Percentiles rank a stretch among this genome's conserved stretches.
These are phyloP conservation scores for Bathynomus jamesi DNA, from an alignment of 1,140 invertebrate genomes.

Conservation along the genomic window DNA sequence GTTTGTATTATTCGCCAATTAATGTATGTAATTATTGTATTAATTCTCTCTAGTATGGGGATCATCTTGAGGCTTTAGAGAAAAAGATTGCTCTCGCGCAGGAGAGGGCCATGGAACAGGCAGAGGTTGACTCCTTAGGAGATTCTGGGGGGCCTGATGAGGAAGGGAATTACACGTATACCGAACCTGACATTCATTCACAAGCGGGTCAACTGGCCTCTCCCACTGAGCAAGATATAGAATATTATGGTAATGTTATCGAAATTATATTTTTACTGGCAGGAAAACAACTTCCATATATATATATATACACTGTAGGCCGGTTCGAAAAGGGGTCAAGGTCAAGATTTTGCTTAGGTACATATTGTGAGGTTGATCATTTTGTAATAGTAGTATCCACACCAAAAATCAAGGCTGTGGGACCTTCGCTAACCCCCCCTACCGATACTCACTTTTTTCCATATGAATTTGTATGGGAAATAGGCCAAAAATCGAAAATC, in stretches of 20 bases:
- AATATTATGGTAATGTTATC: background rate
- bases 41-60: conserved; percentile 79
- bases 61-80: conserved; percentile 73
- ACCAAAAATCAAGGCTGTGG: too few relatives aligned
- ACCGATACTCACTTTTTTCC: too few relatives aligned
- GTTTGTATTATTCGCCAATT: too few relatives aligned
- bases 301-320: background rate
- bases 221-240: background rate
- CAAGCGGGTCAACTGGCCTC: background rate
- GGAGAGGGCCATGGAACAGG: conserved; percentile 80
- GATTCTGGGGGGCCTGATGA: conserved; percentile 51
- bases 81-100: conserved; percentile 75
- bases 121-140: conserved; percentile 58
- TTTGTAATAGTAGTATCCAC: too few relatives aligned
- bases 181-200: conserved; percentile 1
- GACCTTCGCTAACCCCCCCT: too few relatives aligned
- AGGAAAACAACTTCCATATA: too few relatives aligned
- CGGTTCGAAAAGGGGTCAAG: too few relatives aligned
- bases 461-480: too few relatives aligned
- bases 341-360: too few relatives aligned
- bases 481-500: too few relatives aligned
- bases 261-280: conserved; percentile 1
- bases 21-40: too few relatives aligned
- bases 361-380: too few relatives aligned
- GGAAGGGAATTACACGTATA: conserved; percentile 29